These are phyloP conservation scores for Pollenia amentaria DNA, from an alignment of 2,888 invertebrate species.

Conservation along the genomic window DNA sequence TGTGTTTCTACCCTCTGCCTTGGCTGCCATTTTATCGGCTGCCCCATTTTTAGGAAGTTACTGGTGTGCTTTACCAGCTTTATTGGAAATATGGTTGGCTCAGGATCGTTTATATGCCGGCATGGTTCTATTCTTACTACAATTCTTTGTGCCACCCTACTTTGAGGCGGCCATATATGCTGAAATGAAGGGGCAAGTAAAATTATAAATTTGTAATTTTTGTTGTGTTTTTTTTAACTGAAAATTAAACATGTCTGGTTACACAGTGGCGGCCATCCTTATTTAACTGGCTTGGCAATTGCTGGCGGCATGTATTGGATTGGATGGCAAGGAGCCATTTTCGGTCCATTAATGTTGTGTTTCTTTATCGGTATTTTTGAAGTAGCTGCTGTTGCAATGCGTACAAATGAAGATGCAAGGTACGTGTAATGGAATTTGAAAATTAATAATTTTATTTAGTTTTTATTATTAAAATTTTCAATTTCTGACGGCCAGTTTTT, in stretches of 20 bases:
- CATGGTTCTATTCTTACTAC: slow-evolving; percentile 91
- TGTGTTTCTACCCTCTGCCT: slow-evolving; percentile 94
- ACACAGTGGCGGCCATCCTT: slow-evolving; percentile 95
- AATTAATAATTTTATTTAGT: neutral
- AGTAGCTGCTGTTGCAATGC: slow-evolving; percentile 89
- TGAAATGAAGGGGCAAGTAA: slow-evolving; percentile 95
- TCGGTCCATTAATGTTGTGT: slow-evolving; percentile 97
- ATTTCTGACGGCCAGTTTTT: neutral
- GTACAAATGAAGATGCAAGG: slow-evolving; percentile 83
- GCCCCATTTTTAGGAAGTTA: slow-evolving; percentile 98
- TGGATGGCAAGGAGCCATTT: slow-evolving; percentile 98
- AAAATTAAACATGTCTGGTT: slow-evolving; percentile 28
- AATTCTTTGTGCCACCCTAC: slow-evolving; percentile 94
- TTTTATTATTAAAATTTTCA: neutral
- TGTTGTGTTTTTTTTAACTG: slow-evolving; percentile 40
- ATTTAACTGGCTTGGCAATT: slow-evolving; percentile 97
- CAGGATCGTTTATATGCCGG: slow-evolving; percentile 94
- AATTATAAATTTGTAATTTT: neutral
- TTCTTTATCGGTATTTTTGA: slow-evolving; percentile 97
- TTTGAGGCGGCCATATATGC: slow-evolving; percentile 98
- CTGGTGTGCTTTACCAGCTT: slow-evolving; percentile 97
- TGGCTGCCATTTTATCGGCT: slow-evolving; percentile 97
- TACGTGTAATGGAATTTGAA: slow-evolving; percentile 72
- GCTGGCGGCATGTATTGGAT: slow-evolving; percentile 99
- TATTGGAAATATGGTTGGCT: slow-evolving; percentile 97